Conservation (phyloP, 2,888 invertebrate genomes). For the Ashinkailepas kermadecensis region DNA sequence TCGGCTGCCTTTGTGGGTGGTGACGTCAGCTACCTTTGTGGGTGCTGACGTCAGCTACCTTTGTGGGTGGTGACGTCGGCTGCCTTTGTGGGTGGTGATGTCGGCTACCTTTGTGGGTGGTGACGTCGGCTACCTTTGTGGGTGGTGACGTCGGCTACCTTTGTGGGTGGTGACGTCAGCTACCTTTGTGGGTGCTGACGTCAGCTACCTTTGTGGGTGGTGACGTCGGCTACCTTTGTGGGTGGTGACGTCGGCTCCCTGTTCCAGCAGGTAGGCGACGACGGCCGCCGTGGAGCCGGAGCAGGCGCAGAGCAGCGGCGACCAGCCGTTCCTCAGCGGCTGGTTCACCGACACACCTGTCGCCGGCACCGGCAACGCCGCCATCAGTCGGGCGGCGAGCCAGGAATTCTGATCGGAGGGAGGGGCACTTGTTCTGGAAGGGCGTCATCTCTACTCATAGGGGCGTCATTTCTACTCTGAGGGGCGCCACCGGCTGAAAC, state of each 20-base stretch:
- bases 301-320: slow-evolving; percentile 6
- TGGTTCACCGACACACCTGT: slow-evolving; percentile 1
- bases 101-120: too few species aligned
- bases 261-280: not conserved
- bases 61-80: not conserved
- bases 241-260: not conserved
- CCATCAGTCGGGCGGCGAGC: too few species aligned
- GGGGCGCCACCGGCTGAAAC: too few species aligned
- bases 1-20: too few species aligned
- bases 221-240: not conserved
- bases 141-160: not conserved
- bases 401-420: too few species aligned
- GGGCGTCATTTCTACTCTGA: too few species aligned
- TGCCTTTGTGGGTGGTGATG: too few species aligned
- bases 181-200: too few species aligned
- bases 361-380: too few species aligned
- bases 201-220: too few species aligned
- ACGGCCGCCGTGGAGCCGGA: not conserved
- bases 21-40: not conserved
- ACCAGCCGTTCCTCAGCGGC: not conserved
- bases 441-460: too few species aligned
- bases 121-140: not conserved
- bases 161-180: not conserved
- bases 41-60: not conserved
- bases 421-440: too few species aligned